Base-by-base conservation (phyloP, 1,140 invertebrate species). In the Centruroides sculpturatus region DNA sequence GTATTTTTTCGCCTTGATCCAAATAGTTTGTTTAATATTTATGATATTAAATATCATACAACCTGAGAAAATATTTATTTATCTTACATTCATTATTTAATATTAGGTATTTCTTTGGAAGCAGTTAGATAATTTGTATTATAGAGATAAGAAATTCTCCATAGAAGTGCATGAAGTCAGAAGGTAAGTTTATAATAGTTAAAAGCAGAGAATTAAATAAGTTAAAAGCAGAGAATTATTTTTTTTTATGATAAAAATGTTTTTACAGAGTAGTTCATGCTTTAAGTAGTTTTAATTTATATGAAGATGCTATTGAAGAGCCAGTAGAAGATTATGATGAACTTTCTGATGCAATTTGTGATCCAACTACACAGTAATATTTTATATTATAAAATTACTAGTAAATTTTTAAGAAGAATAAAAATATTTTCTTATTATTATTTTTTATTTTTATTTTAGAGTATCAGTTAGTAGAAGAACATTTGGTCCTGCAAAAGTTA, bases 151-250 rank as follows among this genome's bases (percentile, higher is more conserved):
- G 62, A 81, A 81, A 66, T 81, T 81, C 67, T 80, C 79, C 7
- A 79, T 81, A 64, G 80, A 81, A 74, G 79, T 81, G 35, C 77
- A 80, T 66, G 79, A 81, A 63, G 74, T 76, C 5, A 78, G 79
- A 70, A 74, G 78, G 78, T 80, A 70, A 75, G 74, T 61, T 35
- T 9, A 47, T 11, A 46, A 23, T 23, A 23, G 2, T 23, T 23
- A 1, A 23, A 23, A 23, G 23, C 23, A 23, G 23, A 23, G 23
- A 41, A 41, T 41, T 23, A 23, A 23, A 23, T 23, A 23, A 23
- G 23, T 23, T 23, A 1, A 23, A 23, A 23, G 23, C 23, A 23
- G 23, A 23, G 23, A 41, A 41, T 41, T 41, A 6, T 41, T 6
- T 41, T 41, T n/a, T 41, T 3, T 5, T 6, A 41, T 41, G 5